phyloP scores from a whole-genome alignment of 1,140 invertebrate genomes.

The Drosophila elegans region DNA sequence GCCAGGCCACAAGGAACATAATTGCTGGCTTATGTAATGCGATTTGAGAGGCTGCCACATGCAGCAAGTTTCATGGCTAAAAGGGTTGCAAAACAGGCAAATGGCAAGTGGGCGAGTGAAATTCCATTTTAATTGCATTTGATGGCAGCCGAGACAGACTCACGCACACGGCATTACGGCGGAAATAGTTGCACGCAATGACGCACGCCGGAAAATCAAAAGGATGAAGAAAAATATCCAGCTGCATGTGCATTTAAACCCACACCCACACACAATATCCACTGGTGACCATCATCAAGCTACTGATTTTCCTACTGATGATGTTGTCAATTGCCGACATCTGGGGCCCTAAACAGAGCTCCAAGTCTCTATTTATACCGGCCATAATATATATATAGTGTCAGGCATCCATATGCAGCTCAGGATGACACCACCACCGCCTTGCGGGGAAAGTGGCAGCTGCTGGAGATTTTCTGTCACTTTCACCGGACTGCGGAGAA shows the following conservation, averaged over 20 bases:
- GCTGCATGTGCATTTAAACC: neutral
- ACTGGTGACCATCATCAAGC: neutral
- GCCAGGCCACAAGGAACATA: constrained; percentile 42
- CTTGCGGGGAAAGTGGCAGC: constrained; percentile 14
- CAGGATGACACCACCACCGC: neutral
- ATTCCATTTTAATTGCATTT: constrained; percentile 44
- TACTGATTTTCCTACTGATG: constrained; percentile 26
- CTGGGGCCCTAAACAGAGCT: constrained; percentile 7
- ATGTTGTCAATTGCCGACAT: constrained; percentile 18
- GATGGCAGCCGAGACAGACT: constrained; percentile 7
- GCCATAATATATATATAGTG: neutral
- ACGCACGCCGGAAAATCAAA: constrained; percentile 17
- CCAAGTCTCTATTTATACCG: constrained; percentile 8
- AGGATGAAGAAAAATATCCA: neutral
- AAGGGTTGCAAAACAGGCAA: constrained; percentile 15
- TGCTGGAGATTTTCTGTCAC: constrained; percentile 27
- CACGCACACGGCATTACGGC: constrained; percentile 31
- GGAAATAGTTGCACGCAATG: constrained; percentile 47
- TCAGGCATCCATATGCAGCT: constrained; percentile 4
- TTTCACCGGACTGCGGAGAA: constrained; percentile 14
- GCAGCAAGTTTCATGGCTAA: constrained; percentile 30
- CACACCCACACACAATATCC: neutral
- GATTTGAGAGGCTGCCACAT: constrained; percentile 35
- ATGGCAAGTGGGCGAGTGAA: constrained; percentile 11
- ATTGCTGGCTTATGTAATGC: constrained; percentile 57